Conservation (phyloP, 35 echinoderm and acorn worm species). For the Lytechinus pictus region DNA sequence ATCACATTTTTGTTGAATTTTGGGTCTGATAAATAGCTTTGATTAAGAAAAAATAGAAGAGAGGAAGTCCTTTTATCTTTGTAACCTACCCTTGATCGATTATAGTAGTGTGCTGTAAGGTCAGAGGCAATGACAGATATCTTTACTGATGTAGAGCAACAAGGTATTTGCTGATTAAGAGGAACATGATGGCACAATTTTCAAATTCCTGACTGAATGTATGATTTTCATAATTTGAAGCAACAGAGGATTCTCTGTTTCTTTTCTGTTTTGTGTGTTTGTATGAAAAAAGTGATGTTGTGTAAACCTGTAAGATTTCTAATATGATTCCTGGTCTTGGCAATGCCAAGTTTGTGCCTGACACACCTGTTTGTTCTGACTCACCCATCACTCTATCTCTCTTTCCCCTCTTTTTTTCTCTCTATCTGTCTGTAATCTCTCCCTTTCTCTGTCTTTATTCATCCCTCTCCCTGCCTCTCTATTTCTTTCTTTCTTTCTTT, state of each 20-base stretch:
- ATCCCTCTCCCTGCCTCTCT: not conserved
- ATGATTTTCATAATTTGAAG: not conserved
- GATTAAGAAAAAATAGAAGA: no score
- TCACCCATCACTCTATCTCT: not conserved
- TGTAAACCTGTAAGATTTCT: not conserved
- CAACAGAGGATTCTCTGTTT: not conserved
- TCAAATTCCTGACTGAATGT: no score
- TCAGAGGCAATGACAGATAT: no score
- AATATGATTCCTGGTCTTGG: not conserved
- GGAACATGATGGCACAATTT: no score
- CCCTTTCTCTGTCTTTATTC: not conserved
- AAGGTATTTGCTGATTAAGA: no score
- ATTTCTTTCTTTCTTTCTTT: not conserved
- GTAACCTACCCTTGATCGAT: no score
- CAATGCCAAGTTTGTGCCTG: not conserved
- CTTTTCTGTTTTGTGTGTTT: no score
- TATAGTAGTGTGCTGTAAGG: no score
- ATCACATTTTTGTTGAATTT: no score
- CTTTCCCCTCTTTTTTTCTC: not conserved
- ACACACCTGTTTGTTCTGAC: conserved; percentile 10
- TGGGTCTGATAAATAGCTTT: no score
- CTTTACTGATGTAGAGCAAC: no score
- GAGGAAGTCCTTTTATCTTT: no score
- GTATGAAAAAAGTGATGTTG: not conserved
- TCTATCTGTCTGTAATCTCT: not conserved